Evolutionary conservation across 2,888 invertebrate species (phyloP), one percentile per base, ranked within the genome.

Genomic region (Crocallis elinguaria): DNA sequence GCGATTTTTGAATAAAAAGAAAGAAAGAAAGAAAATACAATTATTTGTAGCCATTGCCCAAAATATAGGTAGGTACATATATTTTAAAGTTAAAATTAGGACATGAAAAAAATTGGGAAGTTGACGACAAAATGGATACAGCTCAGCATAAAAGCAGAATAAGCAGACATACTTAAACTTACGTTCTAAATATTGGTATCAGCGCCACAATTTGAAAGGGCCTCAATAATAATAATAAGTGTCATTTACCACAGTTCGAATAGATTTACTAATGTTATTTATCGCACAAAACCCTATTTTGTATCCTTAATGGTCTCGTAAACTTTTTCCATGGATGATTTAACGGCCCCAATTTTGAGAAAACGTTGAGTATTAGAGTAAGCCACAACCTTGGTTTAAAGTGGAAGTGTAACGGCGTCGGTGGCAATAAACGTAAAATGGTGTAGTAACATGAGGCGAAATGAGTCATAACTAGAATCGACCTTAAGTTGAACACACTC

Each of bases 371-470:
- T 45, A 48, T 55, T 52, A 46, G 54, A 50, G 45, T 51, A 56
- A 48, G 50, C 50, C 52, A 51, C 58, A 58, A 52, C 56, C 49
- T 56, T 54, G 42, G 53, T 45, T 27, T 50, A 32, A 38, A 29
- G 36, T 54, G 43, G 37, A 30, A 46, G 21, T 58, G 42, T 62
- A 62, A 60, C 62, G 52, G 57, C 58, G 60, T 54, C 52, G 36
- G 51, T 62, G 41, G 51, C 53, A 52, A 51, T 60, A 57, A 57
- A 61, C 62, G 53, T 58, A 54, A 57, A 62, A 57, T 61, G 7
- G 38, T 62, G 44, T 60, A 55, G 61, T 57, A 64, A 64, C 55
- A 30, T 30, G 41, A 55, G 45, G 50, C 54, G 16, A 57, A 42
- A 51, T 68, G 60, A 69, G 49, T 64, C 65, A 64, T 56, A 51